phyloP scores from a whole-genome alignment of 2,797 vertebrate genomes.

The Lates japonicus region DNA sequence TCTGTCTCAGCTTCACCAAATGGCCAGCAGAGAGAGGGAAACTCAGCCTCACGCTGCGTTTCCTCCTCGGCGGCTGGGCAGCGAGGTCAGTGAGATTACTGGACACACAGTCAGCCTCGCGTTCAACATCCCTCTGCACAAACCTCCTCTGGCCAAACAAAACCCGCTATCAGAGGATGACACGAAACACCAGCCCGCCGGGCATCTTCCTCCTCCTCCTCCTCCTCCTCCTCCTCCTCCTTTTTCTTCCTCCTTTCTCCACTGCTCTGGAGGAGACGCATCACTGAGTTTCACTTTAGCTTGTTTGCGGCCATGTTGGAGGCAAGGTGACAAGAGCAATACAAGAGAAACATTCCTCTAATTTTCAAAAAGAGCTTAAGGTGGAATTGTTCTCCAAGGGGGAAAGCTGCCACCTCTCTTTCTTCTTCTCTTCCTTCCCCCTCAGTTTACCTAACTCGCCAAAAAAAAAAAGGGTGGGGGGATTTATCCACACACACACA shows the following conservation, averaged over 20 bases:
- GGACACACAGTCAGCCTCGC: constrained; percentile 53
- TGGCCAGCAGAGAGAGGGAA: constrained; percentile 21
- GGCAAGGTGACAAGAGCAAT: constrained; percentile 83
- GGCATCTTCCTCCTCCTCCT: constrained; percentile 61
- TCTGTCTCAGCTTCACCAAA: not conserved
- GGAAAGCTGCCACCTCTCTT: constrained; percentile 59
- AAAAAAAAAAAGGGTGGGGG: constrained; percentile 69
- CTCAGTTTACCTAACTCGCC: constrained; percentile 84
- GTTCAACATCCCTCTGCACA: constrained; percentile 48
- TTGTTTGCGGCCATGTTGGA: constrained; percentile 79
- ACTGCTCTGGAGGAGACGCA: constrained; percentile 59
- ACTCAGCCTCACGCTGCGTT: constrained; percentile 11
- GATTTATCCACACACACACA: constrained; percentile 28
- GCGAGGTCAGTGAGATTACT: constrained; percentile 62
- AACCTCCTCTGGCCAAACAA: constrained; percentile 61
- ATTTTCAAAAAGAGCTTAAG: constrained; percentile 82
- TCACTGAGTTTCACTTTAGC: constrained; percentile 63
- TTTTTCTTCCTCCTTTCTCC: constrained; percentile 44
- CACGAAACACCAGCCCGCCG: constrained; percentile 56
- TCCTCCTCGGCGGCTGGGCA: constrained; percentile 45
- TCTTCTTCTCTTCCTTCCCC: constrained; percentile 36
- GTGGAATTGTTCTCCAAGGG: constrained; percentile 80
- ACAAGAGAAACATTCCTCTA: constrained; percentile 77
- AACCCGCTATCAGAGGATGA: constrained; percentile 69
- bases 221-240: constrained; percentile 40